Base-by-base conservation (phyloP, 37 sponge, comb jelly and placozoan species). In the Tethya wilhelma region DNA sequence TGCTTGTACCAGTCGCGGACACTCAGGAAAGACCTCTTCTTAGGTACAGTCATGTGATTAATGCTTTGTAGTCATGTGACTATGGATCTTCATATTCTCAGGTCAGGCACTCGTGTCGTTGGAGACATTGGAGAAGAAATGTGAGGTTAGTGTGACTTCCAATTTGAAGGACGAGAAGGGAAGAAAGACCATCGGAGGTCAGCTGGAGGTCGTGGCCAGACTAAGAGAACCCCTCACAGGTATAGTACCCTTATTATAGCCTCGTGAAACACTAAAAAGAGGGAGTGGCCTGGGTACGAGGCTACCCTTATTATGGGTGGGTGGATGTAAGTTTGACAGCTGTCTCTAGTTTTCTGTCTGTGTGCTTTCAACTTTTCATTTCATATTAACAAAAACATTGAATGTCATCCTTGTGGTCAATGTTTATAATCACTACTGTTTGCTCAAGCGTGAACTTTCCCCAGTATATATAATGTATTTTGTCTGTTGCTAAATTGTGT, bases 161-260 rank as follows among this genome's bases (percentile, higher is more conserved):
- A 81, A 82, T 33, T 53, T 94, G 17, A 14, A 64, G 44, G 77
- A 73, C 38, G 85, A 77, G 80, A 86, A 90, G 33, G 91, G 89
- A 2, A 59, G 90, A 59, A 94, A 90, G 69, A 81, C 86, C 25
- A 59, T 79, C 14, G 87, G 87, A 20, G 86, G 92, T 4, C 91
- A 97, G 66, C 38, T 95, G 45, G 95, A 94, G 76, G 84, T 89
- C 12, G 67, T 38, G 12, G 84, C 79, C 39, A 59, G 85, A 20
- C 71, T 95, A 40, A 72, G 96, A 49, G 90, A 95, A 58, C 96
- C 93, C 1, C 69, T 95, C 9, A 69, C 75, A 36, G 86, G 83
- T 82, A 14, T 12, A 37, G 65, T n/a, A n/a, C n/a, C n/a, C n/a
- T n/a, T n/a, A n/a, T n/a, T n/a, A n/a, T n/a, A n/a, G n/a, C n/a